phyloP scores from a whole-genome alignment of 2,888 invertebrate genomes.

The Brachyptera putata region DNA sequence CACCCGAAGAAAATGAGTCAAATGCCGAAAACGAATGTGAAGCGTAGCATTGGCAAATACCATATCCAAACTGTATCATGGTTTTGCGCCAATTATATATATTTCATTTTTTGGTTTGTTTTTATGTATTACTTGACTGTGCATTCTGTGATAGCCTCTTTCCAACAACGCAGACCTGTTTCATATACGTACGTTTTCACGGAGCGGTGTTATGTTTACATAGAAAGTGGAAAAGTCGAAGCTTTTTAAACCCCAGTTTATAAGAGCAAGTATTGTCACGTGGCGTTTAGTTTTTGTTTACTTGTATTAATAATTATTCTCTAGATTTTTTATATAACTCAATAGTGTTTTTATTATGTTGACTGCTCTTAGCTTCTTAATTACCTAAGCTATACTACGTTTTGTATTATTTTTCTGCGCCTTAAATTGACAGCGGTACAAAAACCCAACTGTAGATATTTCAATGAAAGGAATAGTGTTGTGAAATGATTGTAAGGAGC shows the following conservation, averaged over 20 bases:
- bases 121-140: conserved; percentile 34
- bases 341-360: neutral
- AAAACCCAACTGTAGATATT: neutral
- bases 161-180: conserved; percentile 31
- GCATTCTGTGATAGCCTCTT: conserved; percentile 36
- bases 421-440: conserved; percentile 14
- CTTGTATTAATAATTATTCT: conserved; percentile 16
- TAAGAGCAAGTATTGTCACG: conserved; percentile 3
- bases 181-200: conserved; percentile 27
- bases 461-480: conserved; percentile 10
- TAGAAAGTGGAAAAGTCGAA: conserved; percentile 14
- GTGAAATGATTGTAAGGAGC: conserved; percentile 6
- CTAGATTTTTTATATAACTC: conserved; percentile 10
- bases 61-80: conserved; percentile 28
- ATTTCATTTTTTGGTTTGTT: conserved; percentile 28
- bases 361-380: neutral
- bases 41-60: conserved; percentile 30
- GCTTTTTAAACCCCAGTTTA: conserved; percentile 8
- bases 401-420: conserved; percentile 22
- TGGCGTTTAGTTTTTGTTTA: conserved; percentile 2
- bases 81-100: conserved; percentile 25
- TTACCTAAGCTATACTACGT: neutral
- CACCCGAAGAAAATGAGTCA: conserved; percentile 21
- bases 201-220: conserved; percentile 27
- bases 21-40: conserved; percentile 22